Conservation (phyloP, 1,140 invertebrate genomes). For the Euwallacea fornicatus region DNA sequence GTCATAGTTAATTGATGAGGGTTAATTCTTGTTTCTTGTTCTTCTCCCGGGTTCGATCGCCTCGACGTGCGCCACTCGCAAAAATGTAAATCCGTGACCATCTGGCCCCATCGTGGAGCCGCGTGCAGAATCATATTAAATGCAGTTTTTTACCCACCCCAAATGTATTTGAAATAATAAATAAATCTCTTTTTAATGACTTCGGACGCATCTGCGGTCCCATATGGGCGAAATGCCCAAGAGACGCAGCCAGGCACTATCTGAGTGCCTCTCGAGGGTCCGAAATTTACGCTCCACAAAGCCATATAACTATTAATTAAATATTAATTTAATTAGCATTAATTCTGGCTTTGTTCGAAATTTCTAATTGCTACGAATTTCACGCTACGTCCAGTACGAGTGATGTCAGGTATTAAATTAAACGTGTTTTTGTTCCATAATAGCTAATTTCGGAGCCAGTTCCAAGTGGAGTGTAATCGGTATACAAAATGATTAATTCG, state of each 20-base stretch:
- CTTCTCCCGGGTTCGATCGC: too few species aligned
- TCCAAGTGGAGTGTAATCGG: too few species aligned
- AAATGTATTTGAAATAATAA: constrained; percentile 16
- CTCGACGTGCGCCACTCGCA: neutral
- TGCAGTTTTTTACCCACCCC: constrained; percentile 21
- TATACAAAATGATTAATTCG: too few species aligned
- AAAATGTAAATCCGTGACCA: neutral
- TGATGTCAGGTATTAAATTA: constrained; percentile 24
- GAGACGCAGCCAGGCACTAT: neutral
- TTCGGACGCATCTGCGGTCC: constrained; percentile 19
- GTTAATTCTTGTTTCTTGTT: constrained; percentile 4
- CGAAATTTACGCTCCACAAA: neutral
- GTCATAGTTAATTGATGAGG: constrained; percentile 18
- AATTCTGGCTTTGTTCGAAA: constrained; percentile 18
- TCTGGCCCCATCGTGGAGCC: too few species aligned
- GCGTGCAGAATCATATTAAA: too few species aligned
- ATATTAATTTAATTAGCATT: constrained; percentile 23
- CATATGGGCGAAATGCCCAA: neutral
- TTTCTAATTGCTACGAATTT: constrained; percentile 23
- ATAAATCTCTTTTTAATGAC: constrained; percentile 28
- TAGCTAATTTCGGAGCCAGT: neutral
- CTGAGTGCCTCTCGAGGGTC: neutral
- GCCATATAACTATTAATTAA: constrained; percentile 2
- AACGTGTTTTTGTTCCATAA: constrained; percentile 14
- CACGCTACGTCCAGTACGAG: constrained; percentile 20